Conservation (phyloP, 1,140 invertebrate species). For the Drosophila melanogaster region DNA sequence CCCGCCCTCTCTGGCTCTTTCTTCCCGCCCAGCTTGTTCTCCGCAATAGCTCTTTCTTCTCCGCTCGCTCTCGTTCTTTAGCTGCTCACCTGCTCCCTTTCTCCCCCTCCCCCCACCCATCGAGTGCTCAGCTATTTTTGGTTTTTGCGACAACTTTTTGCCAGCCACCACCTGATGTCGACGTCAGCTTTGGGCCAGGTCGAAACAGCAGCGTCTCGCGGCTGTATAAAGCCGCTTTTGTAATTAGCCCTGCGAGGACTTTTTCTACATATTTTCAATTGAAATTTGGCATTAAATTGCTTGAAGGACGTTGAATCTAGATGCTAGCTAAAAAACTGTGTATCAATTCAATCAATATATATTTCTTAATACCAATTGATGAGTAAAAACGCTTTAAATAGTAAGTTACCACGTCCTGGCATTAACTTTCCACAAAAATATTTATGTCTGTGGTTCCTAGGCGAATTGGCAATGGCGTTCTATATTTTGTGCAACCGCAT, state of each 20-base stretch:
- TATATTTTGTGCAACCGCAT: conserved; percentile 16
- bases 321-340: too few species aligned
- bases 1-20: neutral
- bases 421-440: too few species aligned
- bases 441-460: neutral
- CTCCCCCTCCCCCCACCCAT: neutral
- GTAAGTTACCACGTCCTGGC: too few species aligned
- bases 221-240: neutral
- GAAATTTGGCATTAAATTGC: too few species aligned
- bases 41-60: neutral
- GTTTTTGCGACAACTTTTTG: conserved; percentile 51
- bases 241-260: neutral
- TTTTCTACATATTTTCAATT: neutral
- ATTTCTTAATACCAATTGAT: too few species aligned
- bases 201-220: conserved; percentile 29
- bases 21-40: neutral
- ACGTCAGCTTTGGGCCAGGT: conserved; percentile 60
- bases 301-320: too few species aligned
- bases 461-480: neutral
- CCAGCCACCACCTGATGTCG: conserved; percentile 66
- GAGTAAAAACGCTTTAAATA: too few species aligned
- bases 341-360: too few species aligned
- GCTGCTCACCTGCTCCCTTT: neutral
- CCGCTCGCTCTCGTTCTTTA: conserved; percentile 2
- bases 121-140: conserved; percentile 60